Evolutionary conservation across 2,113 vertebrate genomes (phyloP).

Genomic region (Saccopteryx bilineata): DNA sequence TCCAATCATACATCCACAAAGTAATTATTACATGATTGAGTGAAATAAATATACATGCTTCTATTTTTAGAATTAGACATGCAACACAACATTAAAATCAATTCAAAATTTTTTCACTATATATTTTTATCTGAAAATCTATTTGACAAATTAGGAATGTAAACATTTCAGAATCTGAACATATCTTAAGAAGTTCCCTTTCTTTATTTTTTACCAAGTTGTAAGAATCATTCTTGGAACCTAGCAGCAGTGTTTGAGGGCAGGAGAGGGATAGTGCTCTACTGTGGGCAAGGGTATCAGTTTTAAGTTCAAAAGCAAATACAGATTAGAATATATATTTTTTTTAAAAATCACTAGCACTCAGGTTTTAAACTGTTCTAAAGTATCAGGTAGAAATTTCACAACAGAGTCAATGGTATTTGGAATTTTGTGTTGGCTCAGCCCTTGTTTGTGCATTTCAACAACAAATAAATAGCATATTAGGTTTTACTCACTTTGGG

Average conservation of each 20-base stretch:
- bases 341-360: background rate
- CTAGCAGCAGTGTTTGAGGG: background rate
- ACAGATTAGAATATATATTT: background rate
- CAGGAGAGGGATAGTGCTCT: background rate
- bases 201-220: background rate
- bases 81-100: slow-evolving; percentile 3
- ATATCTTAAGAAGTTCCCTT: background rate
- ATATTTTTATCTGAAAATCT: slow-evolving; percentile 8
- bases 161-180: background rate
- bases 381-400: background rate
- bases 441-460: background rate
- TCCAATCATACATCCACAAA: background rate
- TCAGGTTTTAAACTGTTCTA: background rate
- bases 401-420: background rate
- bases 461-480: background rate
- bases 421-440: background rate
- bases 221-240: background rate
- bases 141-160: background rate
- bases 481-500: slow-evolving; percentile 88
- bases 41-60: slow-evolving; percentile 23
- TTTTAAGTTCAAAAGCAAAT: background rate
- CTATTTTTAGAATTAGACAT: background rate
- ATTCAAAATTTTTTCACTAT: background rate
- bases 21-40: background rate
- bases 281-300: background rate